Evolutionary conservation across 2,797 vertebrate species (phyloP).

Genomic region (Cynopterus sphinx): DNA sequence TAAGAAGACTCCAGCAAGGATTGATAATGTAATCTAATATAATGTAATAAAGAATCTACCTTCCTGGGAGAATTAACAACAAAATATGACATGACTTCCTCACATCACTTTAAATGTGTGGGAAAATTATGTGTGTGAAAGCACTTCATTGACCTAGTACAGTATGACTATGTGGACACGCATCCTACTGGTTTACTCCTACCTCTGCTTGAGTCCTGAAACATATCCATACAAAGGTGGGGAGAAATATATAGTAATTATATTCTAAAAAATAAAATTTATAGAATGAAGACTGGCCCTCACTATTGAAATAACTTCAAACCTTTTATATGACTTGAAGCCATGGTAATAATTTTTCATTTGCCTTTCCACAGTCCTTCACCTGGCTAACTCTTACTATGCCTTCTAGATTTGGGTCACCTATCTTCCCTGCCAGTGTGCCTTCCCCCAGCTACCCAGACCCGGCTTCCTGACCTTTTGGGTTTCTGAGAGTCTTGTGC

Average conservation of each 20-base stretch:
- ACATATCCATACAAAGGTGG: not conserved
- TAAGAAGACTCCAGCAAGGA: not conserved
- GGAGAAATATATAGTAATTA: not conserved
- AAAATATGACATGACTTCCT: not conserved
- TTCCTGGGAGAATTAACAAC: not conserved
- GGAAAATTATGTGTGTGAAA: not conserved
- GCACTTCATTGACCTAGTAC: not conserved
- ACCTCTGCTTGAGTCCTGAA: not conserved
- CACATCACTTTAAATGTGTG: not conserved
- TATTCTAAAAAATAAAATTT: not conserved
- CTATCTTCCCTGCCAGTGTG: accelerated
- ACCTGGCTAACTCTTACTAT: not conserved
- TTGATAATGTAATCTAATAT: not conserved
- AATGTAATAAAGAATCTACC: not conserved
- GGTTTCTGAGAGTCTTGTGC: not conserved
- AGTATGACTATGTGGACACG: not conserved
- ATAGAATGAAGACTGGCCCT: not conserved
- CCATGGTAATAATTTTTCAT: not conserved
- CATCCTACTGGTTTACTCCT: not conserved
- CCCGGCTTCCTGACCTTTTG: not conserved
- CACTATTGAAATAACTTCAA: not conserved
- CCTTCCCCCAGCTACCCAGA: too few relatives aligned
- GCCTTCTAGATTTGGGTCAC: not conserved
- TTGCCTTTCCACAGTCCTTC: not conserved
- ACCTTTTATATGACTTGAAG: not conserved